phyloP scores from a whole-genome alignment of 1,140 invertebrate species.

The Tetraneura akinire region DNA sequence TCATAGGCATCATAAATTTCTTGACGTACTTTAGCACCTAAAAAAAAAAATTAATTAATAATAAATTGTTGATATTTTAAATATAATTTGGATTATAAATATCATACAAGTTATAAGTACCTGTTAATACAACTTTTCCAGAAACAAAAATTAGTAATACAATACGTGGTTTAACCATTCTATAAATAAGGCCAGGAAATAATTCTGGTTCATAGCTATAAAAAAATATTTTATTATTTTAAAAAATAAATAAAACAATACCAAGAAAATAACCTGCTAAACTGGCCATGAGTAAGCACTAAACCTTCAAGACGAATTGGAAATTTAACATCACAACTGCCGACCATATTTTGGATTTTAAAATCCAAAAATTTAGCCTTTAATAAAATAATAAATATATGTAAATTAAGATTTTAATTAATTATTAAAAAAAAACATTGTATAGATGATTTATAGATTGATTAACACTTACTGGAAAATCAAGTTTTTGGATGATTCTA shows the following conservation, averaged over 20 bases:
- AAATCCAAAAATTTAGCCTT: constrained; percentile 99
- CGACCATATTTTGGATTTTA: constrained; percentile 99
- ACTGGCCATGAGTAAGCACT: constrained; percentile 94
- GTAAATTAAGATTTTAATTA: too few species aligned
- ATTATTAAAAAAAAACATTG: too few species aligned
- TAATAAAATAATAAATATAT: constrained; percentile 55
- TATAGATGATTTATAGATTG: too few species aligned
- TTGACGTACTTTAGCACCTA: constrained; percentile 94
- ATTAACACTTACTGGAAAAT: constrained; percentile 76
- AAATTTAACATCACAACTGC: constrained; percentile 99
- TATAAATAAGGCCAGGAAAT: constrained; percentile 98
- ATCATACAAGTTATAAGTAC: constrained; percentile 59
- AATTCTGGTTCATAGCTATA: constrained; percentile 82
- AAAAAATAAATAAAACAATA: not conserved
- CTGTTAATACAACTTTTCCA: constrained; percentile 95
- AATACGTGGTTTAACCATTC: constrained; percentile 99
- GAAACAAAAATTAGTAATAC: constrained; percentile 99
- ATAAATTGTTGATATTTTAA: too few species aligned
- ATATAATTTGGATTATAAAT: not conserved
- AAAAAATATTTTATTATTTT: constrained; percentile 19
- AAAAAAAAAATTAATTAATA: constrained; percentile 53
- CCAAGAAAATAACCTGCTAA: constrained; percentile 72
- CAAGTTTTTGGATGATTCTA: constrained; percentile 97
- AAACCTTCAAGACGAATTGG: constrained; percentile 96
- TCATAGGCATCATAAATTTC: constrained; percentile 99